These are phyloP conservation scores for Xanthorhoe designata DNA, from an alignment of 2,888 invertebrate genomes.

Conservation along the genomic window DNA sequence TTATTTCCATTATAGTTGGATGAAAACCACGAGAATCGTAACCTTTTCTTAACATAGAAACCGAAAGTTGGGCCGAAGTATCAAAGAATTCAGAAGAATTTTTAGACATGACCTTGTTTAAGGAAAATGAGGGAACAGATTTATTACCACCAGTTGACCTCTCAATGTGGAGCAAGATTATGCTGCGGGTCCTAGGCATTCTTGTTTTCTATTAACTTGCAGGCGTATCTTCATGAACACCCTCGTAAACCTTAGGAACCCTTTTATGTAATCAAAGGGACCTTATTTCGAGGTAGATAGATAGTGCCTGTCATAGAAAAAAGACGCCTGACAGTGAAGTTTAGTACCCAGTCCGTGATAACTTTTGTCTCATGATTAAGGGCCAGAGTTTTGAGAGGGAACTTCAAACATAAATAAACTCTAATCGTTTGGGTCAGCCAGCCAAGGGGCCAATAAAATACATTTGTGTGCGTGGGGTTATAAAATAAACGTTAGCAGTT, in stretches of 20 bases:
- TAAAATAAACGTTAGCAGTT: constrained; percentile 8
- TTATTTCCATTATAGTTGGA: too few species aligned
- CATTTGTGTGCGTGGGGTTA: constrained; percentile 3
- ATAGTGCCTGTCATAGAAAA: constrained; percentile 11
- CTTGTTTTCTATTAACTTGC: constrained; percentile 21
- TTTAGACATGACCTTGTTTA: constrained; percentile 16
- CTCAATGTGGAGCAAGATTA: constrained; percentile 20
- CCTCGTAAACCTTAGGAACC: constrained; percentile 21
- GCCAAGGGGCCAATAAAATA: constrained; percentile 9
- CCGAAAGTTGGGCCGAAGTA: not conserved
- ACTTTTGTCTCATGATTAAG: constrained; percentile 15
- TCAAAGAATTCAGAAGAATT: not conserved
- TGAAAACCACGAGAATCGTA: too few species aligned
- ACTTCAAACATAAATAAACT: constrained; percentile 21
- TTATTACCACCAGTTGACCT: constrained; percentile 21
- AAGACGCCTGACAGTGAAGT: not conserved
- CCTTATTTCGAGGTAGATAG: constrained; percentile 9
- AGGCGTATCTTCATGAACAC: constrained; percentile 24
- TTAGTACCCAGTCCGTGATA: not conserved
- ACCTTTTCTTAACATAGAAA: not conserved
- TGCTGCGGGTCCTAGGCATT: constrained; percentile 4
- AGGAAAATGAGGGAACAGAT: constrained; percentile 23
- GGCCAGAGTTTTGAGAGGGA: not conserved
- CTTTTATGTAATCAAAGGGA: constrained; percentile 12
- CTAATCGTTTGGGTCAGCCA: constrained; percentile 12